Percentiles rank a stretch among this genome's conserved stretches.
phyloP scores from a whole-genome alignment of 1,140 invertebrate species.

The Monochamus saltuarius region DNA sequence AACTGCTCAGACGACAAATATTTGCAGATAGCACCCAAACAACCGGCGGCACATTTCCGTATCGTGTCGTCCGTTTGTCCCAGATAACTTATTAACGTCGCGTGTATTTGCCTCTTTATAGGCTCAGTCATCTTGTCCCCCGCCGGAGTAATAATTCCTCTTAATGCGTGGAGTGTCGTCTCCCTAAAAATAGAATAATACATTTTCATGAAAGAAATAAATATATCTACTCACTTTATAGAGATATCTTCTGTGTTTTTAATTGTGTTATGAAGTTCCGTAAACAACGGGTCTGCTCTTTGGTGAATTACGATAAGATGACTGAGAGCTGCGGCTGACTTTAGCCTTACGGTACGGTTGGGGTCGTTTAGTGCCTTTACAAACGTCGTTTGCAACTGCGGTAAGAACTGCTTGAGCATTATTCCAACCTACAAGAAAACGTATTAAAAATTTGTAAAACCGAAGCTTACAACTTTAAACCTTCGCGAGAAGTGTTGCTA shows the following conservation, averaged over 20 bases:
- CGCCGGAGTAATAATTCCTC: constrained; percentile 77
- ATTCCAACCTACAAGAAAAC: constrained; percentile 69
- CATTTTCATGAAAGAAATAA: constrained; percentile 17
- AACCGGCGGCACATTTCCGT: constrained; percentile 79
- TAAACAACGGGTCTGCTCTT: constrained; percentile 83
- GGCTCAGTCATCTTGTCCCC: constrained; percentile 87
- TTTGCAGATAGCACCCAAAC: constrained; percentile 81
- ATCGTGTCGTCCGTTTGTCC: constrained; percentile 78
- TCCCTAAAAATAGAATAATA: constrained; percentile 61
- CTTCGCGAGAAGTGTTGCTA: constrained; percentile 89
- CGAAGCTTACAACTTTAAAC: constrained; percentile 51
- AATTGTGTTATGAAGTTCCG: constrained; percentile 84
- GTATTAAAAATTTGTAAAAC: background rate
- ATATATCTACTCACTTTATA: constrained; percentile 61
- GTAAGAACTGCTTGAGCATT: constrained; percentile 95
- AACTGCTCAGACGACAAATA: constrained; percentile 76
- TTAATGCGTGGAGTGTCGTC: constrained; percentile 87
- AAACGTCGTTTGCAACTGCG: constrained; percentile 97
- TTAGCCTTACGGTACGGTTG: constrained; percentile 82
- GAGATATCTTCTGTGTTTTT: constrained; percentile 80
- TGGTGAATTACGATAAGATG: constrained; percentile 90
- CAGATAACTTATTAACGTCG: constrained; percentile 70
- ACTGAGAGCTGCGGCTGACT: constrained; percentile 84
- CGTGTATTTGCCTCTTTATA: constrained; percentile 74
- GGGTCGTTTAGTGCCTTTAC: constrained; percentile 90